Evolutionary conservation across 2,113 vertebrate genomes (phyloP), one percentile per base, ranked within the genome.

Genomic region (Dinomys branickii): DNA sequence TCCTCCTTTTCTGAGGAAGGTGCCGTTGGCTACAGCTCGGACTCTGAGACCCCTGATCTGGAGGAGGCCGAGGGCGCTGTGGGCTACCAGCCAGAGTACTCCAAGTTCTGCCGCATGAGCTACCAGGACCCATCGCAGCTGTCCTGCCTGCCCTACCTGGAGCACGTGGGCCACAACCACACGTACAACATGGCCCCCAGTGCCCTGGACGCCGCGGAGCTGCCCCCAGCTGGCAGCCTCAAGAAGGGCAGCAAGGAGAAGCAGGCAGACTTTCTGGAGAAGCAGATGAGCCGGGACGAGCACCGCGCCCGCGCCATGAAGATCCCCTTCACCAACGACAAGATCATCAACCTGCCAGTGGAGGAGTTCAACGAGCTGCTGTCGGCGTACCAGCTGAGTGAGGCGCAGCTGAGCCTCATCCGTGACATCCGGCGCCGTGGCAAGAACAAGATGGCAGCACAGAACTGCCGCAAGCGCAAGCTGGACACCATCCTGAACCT

Each of bases 351-450:
- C 98, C 98, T 99, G 96, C 99, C 99, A 0, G 99, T 99, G 47
- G 99, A 99, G 91, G 99, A 99, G 98, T 99, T 99, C 98, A 99
- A 99, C 38, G 99, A 99, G 98, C 99, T 99, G 3, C 98, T 99
- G 5, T 99, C 99, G 98, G 99, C 99, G 97, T 99, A 99, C 98
- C 99, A 99, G 97, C 99, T 99, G 86, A 99, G 99, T 0, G 99
- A 99, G 97, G 99, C 99, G 0, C 99, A 99, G 98, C 99, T 99
- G 2, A 99, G 99, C 90, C 99, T 99, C n/a, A 99, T 99, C 97
- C 99, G 99, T 0, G 99, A 99, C 98, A 99, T 99, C 98, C 98
- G 99, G 90, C 97, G 99, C 86, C 98, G 99, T 0, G 99, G 99
- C 90, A 99, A 99, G 98, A 99, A 99, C 99, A 99, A 99, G 98